Percentiles rank a stretch among this genome's conserved stretches.
These are phyloP conservation scores for Clarias platycephalus DNA, from an alignment of 2,797 vertebrate genomes.

Conservation along the genomic window DNA sequence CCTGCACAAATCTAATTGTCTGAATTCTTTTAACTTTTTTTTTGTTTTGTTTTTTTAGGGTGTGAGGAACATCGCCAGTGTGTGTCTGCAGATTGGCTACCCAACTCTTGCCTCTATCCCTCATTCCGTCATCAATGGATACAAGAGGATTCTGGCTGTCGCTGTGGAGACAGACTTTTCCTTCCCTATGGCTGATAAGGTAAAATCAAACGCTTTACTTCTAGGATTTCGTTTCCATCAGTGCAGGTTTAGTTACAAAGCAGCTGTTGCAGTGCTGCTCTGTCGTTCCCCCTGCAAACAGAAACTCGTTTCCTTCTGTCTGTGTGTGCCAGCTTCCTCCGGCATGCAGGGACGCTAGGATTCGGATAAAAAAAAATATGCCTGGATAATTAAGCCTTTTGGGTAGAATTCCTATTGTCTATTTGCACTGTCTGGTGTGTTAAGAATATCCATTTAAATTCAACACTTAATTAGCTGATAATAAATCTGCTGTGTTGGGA, in stretches of 20 bases:
- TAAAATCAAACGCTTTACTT: conserved; percentile 54
- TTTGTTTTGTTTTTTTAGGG: conserved; percentile 71
- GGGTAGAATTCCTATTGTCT: not conserved
- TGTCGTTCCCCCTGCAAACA: conserved; percentile 82
- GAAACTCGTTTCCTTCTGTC: conserved; percentile 72
- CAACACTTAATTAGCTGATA: too few species aligned
- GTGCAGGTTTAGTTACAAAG: conserved; percentile 79
- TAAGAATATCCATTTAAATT: too few species aligned
- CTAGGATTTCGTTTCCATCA: too few species aligned
- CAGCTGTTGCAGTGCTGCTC: conserved; percentile 77
- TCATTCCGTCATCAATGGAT: conserved; percentile 92
- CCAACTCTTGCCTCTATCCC: conserved; percentile 94
- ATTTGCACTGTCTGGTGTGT: not conserved
- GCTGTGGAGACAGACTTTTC: conserved; percentile 93
- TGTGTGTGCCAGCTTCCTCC: conserved; percentile 63
- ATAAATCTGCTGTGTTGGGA: too few species aligned
- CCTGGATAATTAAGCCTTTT: not conserved
- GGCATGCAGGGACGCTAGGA: conserved; percentile 72
- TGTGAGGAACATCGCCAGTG: conserved; percentile 93
- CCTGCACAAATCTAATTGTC: conserved; percentile 54
- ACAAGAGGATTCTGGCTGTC: conserved; percentile 92
- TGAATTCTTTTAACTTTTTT: not conserved
- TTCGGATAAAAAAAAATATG: conserved; percentile 59
- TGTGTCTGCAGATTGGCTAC: conserved; percentile 95
- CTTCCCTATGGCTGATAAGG: conserved; percentile 97